Base-by-base conservation (phyloP, 2,888 invertebrate species). In the Dilophus febrilis region DNA sequence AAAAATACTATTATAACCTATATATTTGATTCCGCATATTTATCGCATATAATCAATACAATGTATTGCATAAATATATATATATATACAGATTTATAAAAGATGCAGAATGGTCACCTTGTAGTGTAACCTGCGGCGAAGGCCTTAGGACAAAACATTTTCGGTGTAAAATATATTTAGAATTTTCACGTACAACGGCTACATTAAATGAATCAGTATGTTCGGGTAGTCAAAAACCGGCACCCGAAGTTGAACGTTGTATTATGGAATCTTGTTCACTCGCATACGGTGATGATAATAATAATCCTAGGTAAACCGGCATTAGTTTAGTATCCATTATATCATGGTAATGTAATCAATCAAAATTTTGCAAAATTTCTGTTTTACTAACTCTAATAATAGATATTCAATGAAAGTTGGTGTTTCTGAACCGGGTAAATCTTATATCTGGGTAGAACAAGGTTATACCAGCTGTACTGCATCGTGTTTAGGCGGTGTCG, bases 401-500 rank as follows among this genome's bases (percentile, higher is more conserved):
- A 41, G 64, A 44, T 65, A 68, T 2, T 64, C 67, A 1, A 66
- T 70, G 16, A 74, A 73, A 51, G 78, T 79, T 8, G 79, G 77
- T 0, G 74, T 80, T 1, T 78, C 79, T 2, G 71, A 76, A 5
- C 77, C 79, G 0, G 80, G 81, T 14, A 82, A 83, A 48, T 81
- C 84, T 0, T 87, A 86, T 58, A 80, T 84, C 1, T 90, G 90
- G 90, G 80, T 80, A 50, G 83, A 84, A 52, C 78, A 80, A 50
- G 90, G 90, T 1, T 91, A 85, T 52, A 87, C 87, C 0, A 83
- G 86, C 44, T 97, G 97, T 66, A 92, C 88, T 52, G 88, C 88
- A 1, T 86, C 88, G 8, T 97, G 95, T 55, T 70, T 94, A 2
- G 92, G 92, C 48, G 84, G 85, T 53, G 77, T 76, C 3, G 72